These are phyloP conservation scores for Drosophila robusta DNA, from an alignment of 2,888 invertebrate species.

Conservation along the genomic window DNA sequence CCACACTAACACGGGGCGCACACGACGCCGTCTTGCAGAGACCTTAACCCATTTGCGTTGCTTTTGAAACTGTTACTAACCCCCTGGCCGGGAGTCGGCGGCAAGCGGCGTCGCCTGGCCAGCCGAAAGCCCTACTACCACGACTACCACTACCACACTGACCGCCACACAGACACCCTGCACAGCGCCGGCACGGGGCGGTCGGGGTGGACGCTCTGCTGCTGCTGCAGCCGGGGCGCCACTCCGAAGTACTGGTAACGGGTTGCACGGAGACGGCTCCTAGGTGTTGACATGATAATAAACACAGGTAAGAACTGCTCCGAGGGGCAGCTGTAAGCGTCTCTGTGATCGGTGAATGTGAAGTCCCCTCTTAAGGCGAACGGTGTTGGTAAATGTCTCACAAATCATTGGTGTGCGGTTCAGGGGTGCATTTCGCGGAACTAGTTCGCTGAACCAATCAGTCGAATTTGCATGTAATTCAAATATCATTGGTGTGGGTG, in stretches of 20 bases:
- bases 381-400: conserved; percentile 47
- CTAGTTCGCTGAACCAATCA: not conserved
- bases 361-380: conserved; percentile 20
- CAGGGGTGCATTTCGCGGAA: not conserved
- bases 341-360: conserved; percentile 28
- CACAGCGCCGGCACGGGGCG: conserved; percentile 25
- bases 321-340: conserved; percentile 18
- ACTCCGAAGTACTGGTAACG: conserved; percentile 70
- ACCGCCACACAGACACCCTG: conserved; percentile 36
- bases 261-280: conserved; percentile 48
- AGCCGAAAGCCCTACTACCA: conserved; percentile 45
- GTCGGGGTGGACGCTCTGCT: conserved; percentile 68
- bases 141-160: conserved; percentile 65
- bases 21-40: conserved; percentile 71
- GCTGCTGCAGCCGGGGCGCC: conserved; percentile 55
- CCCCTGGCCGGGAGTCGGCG: conserved; percentile 62
- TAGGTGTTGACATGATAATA: conserved; percentile 58
- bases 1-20: conserved; percentile 60
- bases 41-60: conserved; percentile 73
- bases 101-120: conserved; percentile 56
- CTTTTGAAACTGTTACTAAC: conserved; percentile 83
- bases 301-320: conserved; percentile 62
- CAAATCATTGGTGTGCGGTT: conserved; percentile 18
- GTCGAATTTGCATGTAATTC: no score
- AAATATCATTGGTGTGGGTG: not conserved